Evolutionary conservation across 2,888 invertebrate genomes (phyloP), one percentile per base, ranked within the genome.

Genomic region (Megamerina dolium): DNA sequence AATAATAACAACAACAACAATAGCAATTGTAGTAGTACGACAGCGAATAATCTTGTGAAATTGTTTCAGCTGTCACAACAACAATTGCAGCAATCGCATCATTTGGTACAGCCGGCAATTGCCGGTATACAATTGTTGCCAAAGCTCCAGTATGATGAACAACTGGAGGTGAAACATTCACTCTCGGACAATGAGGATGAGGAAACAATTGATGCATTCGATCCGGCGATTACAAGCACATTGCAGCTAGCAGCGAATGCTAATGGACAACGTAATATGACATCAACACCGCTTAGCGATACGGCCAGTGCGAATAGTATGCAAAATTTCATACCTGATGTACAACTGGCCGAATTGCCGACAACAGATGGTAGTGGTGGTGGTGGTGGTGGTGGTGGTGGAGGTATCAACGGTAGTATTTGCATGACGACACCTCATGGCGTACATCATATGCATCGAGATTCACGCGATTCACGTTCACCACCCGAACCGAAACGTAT

Each of bases 161-260:
- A 42, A n/a, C 10, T 66, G 39, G 63, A 68, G 37, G 49, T 68
- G 36, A 68, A 68, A 48, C 60, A 64, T 30, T 67, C 67, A 4
- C 41, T 64, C 3, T 66, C 66, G 12, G 68, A 68, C 21, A 68
- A 68, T 35, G 68, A 68, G 18, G 68, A 68, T 19, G 68, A 68
- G 50, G 67, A 67, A 40, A 68, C 68, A 2, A 62, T 63, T 19
- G 68, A 68, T 45, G 68, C 65, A 8, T 66, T 67, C 26, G 66
- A 68, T 53, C 56, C 64, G 0, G 58, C 54, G 35, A 53, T 64
- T 39, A 55, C 56, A 13, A 50, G 55, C n/a, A 54, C 54, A n/a
- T 38, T 62, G 17, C 54, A 52, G 6, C 47, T 14, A 35, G n/a
- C n/a, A n/a, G n/a, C n/a, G n/a, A n/a, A n/a, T n/a, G n/a, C n/a